A percentile compares a stretch with the other conserved stretches of the same genome.
Conservation (phyloP, 2,888 invertebrate genomes). For the Agrochola lychnidis region DNA sequence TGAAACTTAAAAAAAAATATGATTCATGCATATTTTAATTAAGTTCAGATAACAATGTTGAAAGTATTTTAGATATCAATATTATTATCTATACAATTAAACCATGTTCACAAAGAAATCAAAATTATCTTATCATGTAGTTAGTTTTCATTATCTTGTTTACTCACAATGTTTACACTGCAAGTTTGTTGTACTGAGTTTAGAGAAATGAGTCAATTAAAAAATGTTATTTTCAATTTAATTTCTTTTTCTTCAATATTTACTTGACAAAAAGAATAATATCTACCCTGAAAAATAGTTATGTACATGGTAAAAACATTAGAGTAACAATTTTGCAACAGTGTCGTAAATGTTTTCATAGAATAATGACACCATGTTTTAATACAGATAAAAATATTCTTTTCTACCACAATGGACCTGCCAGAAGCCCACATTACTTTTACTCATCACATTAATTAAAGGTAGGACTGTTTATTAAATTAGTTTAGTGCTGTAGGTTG, state of each 20-base stretch:
- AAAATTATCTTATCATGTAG: conserved; percentile 49
- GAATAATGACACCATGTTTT: neutral
- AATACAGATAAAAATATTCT: neutral
- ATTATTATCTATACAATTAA: conserved; percentile 10
- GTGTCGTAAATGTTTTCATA: neutral
- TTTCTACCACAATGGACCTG: neutral
- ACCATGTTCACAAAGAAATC: conserved; percentile 34
- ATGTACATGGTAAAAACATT: neutral
- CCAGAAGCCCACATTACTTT: neutral
- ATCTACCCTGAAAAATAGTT: neutral
- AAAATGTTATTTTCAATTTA: neutral
- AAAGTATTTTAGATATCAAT: neutral
- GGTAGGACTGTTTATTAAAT: neutral
- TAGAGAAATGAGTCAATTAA: neutral
- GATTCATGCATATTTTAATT: neutral
- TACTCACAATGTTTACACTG: conserved; percentile 21
- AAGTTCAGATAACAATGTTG: conserved; percentile 1
- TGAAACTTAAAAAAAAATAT: neutral
- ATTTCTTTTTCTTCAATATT: neutral
- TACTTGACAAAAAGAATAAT: neutral
- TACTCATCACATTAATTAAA: neutral
- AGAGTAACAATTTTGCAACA: neutral
- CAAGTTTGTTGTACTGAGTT: neutral
- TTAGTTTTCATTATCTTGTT: conserved; percentile 49
- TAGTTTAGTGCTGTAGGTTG: neutral